Conservation (phyloP, 2,797 vertebrate species). For the Periparus ater region DNA sequence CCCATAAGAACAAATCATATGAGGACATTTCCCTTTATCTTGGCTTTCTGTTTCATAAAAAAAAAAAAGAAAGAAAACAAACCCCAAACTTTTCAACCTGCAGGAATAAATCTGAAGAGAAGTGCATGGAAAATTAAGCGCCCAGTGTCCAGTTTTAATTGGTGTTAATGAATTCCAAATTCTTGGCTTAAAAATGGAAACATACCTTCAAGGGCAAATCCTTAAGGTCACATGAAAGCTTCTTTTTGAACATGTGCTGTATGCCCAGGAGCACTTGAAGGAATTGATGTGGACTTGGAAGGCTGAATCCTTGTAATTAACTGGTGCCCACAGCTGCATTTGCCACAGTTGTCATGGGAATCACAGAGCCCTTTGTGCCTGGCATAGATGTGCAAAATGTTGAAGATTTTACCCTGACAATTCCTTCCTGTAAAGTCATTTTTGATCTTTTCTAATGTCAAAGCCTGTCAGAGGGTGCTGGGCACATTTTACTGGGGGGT, state of each 20-base stretch:
- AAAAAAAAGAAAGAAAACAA: background rate
- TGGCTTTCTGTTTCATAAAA: background rate
- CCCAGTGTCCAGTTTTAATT: slow-evolving; percentile 36
- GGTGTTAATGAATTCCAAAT: slow-evolving; percentile 33
- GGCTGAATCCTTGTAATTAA: slow-evolving; percentile 10
- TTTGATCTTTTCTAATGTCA: background rate
- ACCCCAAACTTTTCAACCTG: background rate
- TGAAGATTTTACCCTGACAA: background rate
- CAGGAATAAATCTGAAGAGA: background rate
- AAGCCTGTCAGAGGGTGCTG: background rate
- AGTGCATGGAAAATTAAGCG: background rate
- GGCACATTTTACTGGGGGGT: background rate
- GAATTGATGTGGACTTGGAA: background rate
- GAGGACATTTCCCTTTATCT: slow-evolving; percentile 32
- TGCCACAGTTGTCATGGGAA: slow-evolving; percentile 35
- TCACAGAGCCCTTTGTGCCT: slow-evolving; percentile 10
- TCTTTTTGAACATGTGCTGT: background rate
- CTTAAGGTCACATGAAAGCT: background rate
- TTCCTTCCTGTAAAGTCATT: background rate
- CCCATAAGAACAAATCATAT: slow-evolving; percentile 39
- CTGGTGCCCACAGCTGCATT: slow-evolving; percentile 34
- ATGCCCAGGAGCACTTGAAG: background rate
- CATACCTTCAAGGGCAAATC: background rate
- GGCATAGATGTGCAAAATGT: background rate
- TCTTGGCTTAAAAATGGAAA: background rate